Evolutionary conservation across 1,140 invertebrate genomes (phyloP).

Genomic region (Drosophila bipectinata): DNA sequence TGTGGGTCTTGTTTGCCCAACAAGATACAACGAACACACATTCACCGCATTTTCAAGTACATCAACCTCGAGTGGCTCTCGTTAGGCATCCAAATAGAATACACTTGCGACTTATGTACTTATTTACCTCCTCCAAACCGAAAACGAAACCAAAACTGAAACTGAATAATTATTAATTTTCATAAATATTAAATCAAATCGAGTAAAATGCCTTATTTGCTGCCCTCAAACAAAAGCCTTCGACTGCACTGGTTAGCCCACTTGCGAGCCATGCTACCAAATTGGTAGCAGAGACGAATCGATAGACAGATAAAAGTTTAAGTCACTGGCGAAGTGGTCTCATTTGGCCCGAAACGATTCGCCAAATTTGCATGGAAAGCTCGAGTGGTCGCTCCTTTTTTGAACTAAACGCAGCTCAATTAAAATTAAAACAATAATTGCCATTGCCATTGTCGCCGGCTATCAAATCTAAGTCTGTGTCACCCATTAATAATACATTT

Average conservation of each 20-base stretch:
- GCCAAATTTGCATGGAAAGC: slow-evolving; percentile 50
- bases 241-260: slow-evolving; percentile 72
- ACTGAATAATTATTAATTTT: slow-evolving; percentile 53
- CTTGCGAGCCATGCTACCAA: slow-evolving; percentile 39
- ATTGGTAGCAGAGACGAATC: slow-evolving; percentile 40
- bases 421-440: slow-evolving; percentile 58
- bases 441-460: slow-evolving; percentile 25
- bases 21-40: slow-evolving; percentile 32
- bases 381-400: slow-evolving; percentile 60
- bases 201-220: slow-evolving; percentile 61
- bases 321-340: slow-evolving; percentile 36
- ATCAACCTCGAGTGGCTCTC: slow-evolving; percentile 62
- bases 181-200: slow-evolving; percentile 51
- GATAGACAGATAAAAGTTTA: slow-evolving; percentile 39
- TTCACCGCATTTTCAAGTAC: slow-evolving; percentile 42
- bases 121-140: too few relatives aligned
- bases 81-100: slow-evolving; percentile 62
- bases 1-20: slow-evolving; percentile 47
- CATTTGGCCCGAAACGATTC: slow-evolving; percentile 41
- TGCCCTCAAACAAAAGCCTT: slow-evolving; percentile 53
- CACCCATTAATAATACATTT: slow-evolving; percentile 41
- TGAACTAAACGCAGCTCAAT: slow-evolving; percentile 44
- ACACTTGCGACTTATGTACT: slow-evolving; percentile 6
- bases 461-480: slow-evolving; percentile 36
- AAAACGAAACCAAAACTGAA: slow-evolving; percentile 7